Evolutionary conservation across 2,888 invertebrate species (phyloP).

Genomic region (Automeris io): DNA sequence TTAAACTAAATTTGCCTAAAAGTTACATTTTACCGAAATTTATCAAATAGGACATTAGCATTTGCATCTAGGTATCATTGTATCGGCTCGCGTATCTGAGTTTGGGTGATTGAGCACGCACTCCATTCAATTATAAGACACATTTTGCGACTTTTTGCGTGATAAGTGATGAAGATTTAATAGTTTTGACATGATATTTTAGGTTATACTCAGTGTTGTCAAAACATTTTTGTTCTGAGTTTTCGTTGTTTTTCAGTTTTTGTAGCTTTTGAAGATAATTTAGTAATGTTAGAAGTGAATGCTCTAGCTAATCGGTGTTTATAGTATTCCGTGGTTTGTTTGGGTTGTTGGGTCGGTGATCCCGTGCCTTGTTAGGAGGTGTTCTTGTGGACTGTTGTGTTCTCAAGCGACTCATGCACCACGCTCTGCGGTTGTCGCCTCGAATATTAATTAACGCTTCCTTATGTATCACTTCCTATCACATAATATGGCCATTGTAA

Average conservation of each 20-base stretch:
- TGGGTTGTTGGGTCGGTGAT: conserved; percentile 20
- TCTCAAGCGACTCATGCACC: conserved; percentile 47
- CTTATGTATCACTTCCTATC: conserved; percentile 61
- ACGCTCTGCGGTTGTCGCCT: conserved; percentile 48
- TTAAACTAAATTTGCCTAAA: conserved; percentile 37
- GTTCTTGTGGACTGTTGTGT: conserved; percentile 19
- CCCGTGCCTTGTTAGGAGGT: conserved; percentile 18
- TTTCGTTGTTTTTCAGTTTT: conserved; percentile 17
- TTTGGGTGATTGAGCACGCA: conserved; percentile 55
- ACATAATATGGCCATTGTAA: conserved; percentile 26
- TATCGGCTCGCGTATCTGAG: conserved; percentile 71
- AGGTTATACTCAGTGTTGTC: conserved; percentile 75
- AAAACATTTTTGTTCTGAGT: conserved; percentile 43
- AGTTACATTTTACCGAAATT: conserved; percentile 67
- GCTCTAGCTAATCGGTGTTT: background rate
- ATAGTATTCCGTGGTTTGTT: conserved; percentile 13
- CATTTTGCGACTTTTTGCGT: conserved; percentile 34
- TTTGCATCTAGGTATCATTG: conserved; percentile 75
- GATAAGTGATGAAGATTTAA: conserved; percentile 42
- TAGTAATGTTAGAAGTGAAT: conserved; percentile 6
- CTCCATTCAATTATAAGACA: conserved; percentile 38
- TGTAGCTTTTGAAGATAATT: background rate
- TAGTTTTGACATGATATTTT: conserved; percentile 66
- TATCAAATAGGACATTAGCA: conserved; percentile 76
- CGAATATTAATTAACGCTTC: conserved; percentile 70